Evolutionary conservation across 2,113 vertebrate species (phyloP).

Genomic region (Bufo bufo): DNA sequence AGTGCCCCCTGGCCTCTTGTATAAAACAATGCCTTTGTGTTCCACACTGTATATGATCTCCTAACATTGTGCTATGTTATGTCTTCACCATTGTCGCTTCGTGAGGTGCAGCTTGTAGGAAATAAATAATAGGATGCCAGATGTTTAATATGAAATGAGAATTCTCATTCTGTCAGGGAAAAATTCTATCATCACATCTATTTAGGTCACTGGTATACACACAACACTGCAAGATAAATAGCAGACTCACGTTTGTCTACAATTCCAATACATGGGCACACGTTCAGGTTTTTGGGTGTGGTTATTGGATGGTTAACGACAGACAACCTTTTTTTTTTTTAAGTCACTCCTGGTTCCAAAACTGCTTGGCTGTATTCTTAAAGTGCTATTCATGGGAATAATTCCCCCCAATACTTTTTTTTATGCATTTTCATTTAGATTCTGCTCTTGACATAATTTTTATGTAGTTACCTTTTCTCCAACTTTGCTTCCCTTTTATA

Average conservation of each 20-base stretch:
- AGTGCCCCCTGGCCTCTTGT: neutral
- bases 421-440: too few relatives aligned
- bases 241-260: neutral
- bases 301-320: too few relatives aligned
- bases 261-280: neutral
- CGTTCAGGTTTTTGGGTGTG: too few relatives aligned
- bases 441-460: too few relatives aligned
- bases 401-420: too few relatives aligned
- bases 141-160: constrained; percentile 14
- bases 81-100: neutral
- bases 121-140: constrained; percentile 21
- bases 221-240: neutral
- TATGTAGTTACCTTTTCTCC: too few relatives aligned
- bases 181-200: constrained; percentile 15
- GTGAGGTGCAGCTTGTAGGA: constrained; percentile 7
- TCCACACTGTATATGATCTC: neutral
- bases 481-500: too few relatives aligned
- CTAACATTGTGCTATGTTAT: neutral
- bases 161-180: neutral
- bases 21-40: neutral
- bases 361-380: too few relatives aligned
- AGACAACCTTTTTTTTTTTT: too few relatives aligned
- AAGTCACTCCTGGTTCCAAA: too few relatives aligned
- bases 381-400: too few relatives aligned
- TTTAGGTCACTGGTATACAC: constrained; percentile 1